Conservation (phyloP, 2,797 vertebrate species). For the Diplodus sargus region DNA sequence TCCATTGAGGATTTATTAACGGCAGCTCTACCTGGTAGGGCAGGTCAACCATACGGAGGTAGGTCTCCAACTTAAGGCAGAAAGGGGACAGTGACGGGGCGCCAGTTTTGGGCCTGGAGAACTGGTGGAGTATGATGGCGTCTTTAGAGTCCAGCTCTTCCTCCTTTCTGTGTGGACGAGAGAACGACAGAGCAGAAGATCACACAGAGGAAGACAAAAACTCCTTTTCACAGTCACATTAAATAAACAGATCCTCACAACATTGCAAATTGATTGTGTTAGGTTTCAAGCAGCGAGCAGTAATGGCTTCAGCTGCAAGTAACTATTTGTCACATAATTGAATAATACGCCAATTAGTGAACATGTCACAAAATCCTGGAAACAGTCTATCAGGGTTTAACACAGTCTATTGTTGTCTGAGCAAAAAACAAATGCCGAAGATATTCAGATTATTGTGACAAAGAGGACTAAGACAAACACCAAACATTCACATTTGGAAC, state of each 20-base stretch:
- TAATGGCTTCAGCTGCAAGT: no score
- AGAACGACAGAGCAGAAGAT: conserved; percentile 6
- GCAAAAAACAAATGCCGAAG: not conserved
- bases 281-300: not conserved
- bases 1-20: not conserved
- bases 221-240: not conserved
- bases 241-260: not conserved
- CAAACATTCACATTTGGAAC: not conserved
- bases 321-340: not conserved
- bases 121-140: conserved; percentile 98
- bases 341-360: not conserved
- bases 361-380: not conserved
- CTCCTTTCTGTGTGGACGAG: conserved; percentile 88
- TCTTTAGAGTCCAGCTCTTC: conserved; percentile 98
- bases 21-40: conserved; percentile 92
- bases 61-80: conserved; percentile 99
- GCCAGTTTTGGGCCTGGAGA: conserved; percentile 93
- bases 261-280: not conserved
- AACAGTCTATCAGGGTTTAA: not conserved
- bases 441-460: not conserved
- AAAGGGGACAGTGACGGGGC: conserved; percentile 96
- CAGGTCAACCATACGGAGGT: conserved; percentile 97
- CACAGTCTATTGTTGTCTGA: not conserved
- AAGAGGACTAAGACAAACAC: no score
- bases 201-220: not conserved